Evolutionary conservation across 2,888 invertebrate genomes (phyloP), one percentile per base, ranked within the genome.

Genomic region (Nowickia ferox): DNA sequence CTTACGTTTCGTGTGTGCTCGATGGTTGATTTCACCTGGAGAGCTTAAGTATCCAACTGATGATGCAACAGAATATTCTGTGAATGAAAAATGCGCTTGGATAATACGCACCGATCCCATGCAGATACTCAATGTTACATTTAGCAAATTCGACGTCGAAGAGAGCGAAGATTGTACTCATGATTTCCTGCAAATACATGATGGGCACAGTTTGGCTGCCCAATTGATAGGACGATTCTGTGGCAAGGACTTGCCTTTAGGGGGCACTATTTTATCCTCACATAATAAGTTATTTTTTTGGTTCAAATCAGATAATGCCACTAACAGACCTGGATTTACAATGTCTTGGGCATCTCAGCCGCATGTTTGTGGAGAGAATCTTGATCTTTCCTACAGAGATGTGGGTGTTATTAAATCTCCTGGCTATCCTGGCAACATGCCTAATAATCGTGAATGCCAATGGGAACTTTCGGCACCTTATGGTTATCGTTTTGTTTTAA

Each of bases 381-480:
- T 96, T 0, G 94, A 94, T 0, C 72, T 89, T 4, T 91, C 92
- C 0, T 93, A 46, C 1, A 59, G 38, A 2, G 88, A 94, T 5
- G 95, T 96, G 88, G 98, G 98, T 0, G 94, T 95, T 0, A 94
- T 98, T 53, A 95, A 94, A 80, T 97, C 98, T 0, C 98, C 98
- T 0, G 98, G 98, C 0, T 97, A 96, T 88, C 98, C 98, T 0
- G 97, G 96, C 8, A 94, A 94, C 88, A 97, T 98, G 91, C 97
- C 98, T 0, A 94, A 95, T 1, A 96, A 96, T 90, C 91, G 95
- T 51, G 96, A 98, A 90, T 98, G 98, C 90, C 95, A 94, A 84
- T 98, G 98, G 98, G 93, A 93, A n/a, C 93, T 98, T 53, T 89
- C 86, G 1, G 96, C 96, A 0, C 93, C 94, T 0, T 93, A 94